These are phyloP conservation scores for Ceriagrion tenellum DNA, from an alignment of 2,888 invertebrate species.

Conservation along the genomic window DNA sequence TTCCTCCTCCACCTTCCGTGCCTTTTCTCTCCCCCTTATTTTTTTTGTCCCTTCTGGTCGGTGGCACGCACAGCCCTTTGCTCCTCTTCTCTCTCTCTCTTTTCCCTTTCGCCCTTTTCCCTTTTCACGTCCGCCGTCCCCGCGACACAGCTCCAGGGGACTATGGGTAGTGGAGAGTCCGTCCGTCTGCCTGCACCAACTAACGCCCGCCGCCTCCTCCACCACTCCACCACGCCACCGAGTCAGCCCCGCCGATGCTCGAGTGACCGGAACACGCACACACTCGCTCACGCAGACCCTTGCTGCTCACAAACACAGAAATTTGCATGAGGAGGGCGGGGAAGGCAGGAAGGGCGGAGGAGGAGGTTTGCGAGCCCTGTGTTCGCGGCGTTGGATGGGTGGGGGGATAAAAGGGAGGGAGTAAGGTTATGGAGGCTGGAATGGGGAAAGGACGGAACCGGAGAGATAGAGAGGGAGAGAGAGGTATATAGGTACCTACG, in stretches of 20 bases:
- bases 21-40: neutral
- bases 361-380: neutral
- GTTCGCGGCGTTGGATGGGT: neutral
- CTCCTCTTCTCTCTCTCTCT: neutral
- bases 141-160: neutral
- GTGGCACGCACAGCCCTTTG: neutral
- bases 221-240: neutral
- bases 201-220: neutral
- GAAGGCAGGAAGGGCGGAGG: neutral
- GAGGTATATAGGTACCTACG: neutral
- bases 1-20: neutral
- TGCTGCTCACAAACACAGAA: neutral
- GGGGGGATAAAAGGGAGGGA: neutral
- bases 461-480: slow-evolving; percentile 5
- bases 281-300: neutral
- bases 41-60: neutral
- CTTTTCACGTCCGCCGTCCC: neutral
- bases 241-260: slow-evolving; percentile 10
- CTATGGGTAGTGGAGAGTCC: neutral
- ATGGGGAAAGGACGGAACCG: no score
- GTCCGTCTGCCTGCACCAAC: neutral
- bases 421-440: neutral
- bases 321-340: slow-evolving; percentile 22
- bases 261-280: slow-evolving; percentile 38
- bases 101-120: neutral